These are phyloP conservation scores for Triplophysa tibetana DNA, from an alignment of 2,113 vertebrate species.

Conservation along the genomic window DNA sequence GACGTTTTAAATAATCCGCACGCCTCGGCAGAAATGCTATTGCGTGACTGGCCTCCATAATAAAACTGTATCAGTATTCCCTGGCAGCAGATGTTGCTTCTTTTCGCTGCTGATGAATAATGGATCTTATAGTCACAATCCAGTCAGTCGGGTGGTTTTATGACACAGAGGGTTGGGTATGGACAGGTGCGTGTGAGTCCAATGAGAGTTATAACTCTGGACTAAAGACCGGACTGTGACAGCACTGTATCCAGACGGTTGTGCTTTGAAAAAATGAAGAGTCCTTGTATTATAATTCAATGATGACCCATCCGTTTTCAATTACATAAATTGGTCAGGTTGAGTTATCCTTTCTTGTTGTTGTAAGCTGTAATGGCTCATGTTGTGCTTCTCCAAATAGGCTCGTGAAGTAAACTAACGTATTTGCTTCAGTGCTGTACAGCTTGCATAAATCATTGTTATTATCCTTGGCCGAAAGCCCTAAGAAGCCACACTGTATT, in stretches of 20 bases:
- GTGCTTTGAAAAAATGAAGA: not conserved
- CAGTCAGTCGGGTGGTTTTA: constrained; percentile 25
- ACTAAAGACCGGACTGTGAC: not conserved
- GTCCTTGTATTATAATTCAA: constrained; percentile 20
- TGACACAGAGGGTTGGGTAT: constrained; percentile 11
- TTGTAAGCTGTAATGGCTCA: constrained; percentile 29
- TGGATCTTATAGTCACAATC: constrained; percentile 41
- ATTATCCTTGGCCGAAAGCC: constrained; percentile 32
- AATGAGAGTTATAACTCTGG: not conserved
- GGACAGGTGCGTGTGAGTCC: not conserved
- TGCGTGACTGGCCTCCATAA: constrained; percentile 33
- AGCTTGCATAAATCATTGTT: constrained; percentile 34
- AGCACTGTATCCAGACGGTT: not conserved
- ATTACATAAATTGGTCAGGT: constrained; percentile 32
- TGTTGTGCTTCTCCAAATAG: constrained; percentile 34
- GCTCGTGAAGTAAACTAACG: constrained; percentile 36
- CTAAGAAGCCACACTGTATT: not conserved
- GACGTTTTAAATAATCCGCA: constrained; percentile 39
- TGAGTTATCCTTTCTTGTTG: constrained; percentile 36
- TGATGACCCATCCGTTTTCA: constrained; percentile 21
- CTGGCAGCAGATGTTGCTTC: constrained; percentile 17
- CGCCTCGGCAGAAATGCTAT: not conserved
- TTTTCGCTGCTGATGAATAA: constrained; percentile 39
- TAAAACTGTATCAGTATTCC: constrained; percentile 34
- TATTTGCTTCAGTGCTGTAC: constrained; percentile 35